Evolutionary conservation across 1,140 invertebrate species (phyloP), one percentile per base, ranked within the genome.

Genomic region (Lasioglossum albipes): DNA sequence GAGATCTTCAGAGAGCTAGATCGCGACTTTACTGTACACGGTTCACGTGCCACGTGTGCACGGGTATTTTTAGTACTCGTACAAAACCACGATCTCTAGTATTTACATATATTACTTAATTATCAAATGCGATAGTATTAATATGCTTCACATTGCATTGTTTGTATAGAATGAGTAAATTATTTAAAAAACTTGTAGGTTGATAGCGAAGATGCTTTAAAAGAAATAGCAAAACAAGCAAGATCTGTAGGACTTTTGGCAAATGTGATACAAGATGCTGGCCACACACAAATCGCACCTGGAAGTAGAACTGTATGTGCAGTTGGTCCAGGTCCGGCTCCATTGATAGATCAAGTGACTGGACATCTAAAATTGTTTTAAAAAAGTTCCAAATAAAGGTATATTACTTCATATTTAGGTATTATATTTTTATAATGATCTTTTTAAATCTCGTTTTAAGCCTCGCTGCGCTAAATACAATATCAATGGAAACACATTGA

Each of bases 251-350:
- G 96, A 71, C 89, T 99, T 7, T 94, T 96, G 64, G 95, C 96
- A 41, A 96, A 95, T 85, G 85, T 97, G 13, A 96, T 99, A 84
- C 93, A 95, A 82, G 98, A 99, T 94, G 98, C 98, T 36, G 98
- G 98, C 31, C 95, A 96, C 86, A 99, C 98, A 36, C 97, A 99
- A 94, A 96, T 99, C 83, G 95, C 95, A 52, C 94, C 96, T 36
- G 98, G 98, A 79, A 97, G 97, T 31, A 95, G 95, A 85, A 99
- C 98, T 84, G 98, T 99, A 27, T 93, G 98, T 72, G 98, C 96
- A 10, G 94, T 99, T 81, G 98, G 98, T n/a, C 98, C 97, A 86
- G 97, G 96, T 52, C 95, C 95, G 72, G 95, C 95, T 84, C 92
- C 94, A 84, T 88, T 96, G 42, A 95, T 99, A 84, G 96, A 98